Base-by-base conservation (phyloP, 2,888 invertebrate genomes). In the Pilophorus perplexus region DNA sequence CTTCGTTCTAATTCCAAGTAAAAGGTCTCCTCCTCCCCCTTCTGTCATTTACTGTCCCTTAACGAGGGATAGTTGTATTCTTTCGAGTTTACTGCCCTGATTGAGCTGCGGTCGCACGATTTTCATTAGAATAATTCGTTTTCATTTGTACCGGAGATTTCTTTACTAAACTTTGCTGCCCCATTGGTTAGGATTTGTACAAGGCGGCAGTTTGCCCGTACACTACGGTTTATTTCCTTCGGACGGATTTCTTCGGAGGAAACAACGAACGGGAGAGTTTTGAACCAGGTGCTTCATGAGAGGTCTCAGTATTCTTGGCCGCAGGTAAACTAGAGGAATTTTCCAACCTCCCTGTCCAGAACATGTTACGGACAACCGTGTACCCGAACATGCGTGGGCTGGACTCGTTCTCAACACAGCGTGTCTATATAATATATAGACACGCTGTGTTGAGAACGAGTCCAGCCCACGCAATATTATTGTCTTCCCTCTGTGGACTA, bases 1-100 rank as follows among this genome's bases (percentile, higher is more conserved):
- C 18, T 44, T 44, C 37, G 28, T 33, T 5, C 54, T 54, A 54
- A 54, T 54, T 37, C 54, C 54, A 18, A 18, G 10, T 20, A 54
- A 37, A 8, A 10, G 14, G 12, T 18, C 54, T 1, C 33, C 33
- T 12, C 20, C 33, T 12, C 33, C 1, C 37, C 54, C 28, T 3
- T 12, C n/a, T n/a, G n/a, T n/a, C n/a, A n/a, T 33, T 33, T 33
- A 12, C 6, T 33, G 33, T 33, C 6, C 6, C 33, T 12, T 6
- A 33, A 12, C 6, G 12, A 33, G 33, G 33, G 33, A 12, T 12
- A 12, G 6, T 33, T 33, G 33, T 33, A 8, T 33, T 33, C n/a
- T n/a, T n/a, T n/a, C n/a, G 20, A 42, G 42, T 42, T 42, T 42
- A 42, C 42, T 16, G 6, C 16, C 42, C 18, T 42, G 42, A 42